Conservation (phyloP, 2,888 invertebrate species). For the Aproaerema taeniolella region DNA sequence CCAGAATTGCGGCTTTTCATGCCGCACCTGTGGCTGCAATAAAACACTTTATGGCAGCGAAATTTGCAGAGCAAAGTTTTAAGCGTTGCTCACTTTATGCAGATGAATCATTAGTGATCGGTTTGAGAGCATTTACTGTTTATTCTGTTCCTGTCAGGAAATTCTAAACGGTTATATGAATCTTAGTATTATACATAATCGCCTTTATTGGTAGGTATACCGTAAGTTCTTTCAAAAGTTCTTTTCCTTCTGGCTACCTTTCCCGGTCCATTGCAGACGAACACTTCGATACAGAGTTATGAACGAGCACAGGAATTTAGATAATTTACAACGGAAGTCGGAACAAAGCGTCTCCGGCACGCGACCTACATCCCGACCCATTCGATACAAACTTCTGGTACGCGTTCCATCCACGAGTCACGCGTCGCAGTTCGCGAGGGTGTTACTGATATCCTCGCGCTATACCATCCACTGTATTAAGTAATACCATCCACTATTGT, state of each 20-base stretch:
- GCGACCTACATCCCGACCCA: conserved; percentile 50
- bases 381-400: conserved; percentile 36
- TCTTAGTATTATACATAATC: no score
- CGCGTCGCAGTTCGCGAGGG: no score
- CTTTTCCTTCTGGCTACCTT: conserved; percentile 4
- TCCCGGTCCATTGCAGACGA: conserved; percentile 29
- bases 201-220: no score
- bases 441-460: no score
- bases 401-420: conserved; percentile 3
- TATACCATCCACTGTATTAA: no score
- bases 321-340: conserved; percentile 52
- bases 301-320: conserved; percentile 53
- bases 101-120: conserved; percentile 34
- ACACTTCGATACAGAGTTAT: conserved; percentile 49
- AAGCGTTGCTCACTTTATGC: conserved; percentile 30
- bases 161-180: no score
- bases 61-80: conserved; percentile 46
- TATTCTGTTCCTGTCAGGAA: no score
- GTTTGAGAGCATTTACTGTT: no score
- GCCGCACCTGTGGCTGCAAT: conserved; percentile 61
- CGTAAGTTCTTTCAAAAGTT: neutral
- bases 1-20: conserved; percentile 45
- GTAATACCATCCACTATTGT: no score
- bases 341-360: conserved; percentile 51
- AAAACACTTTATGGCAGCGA: conserved; percentile 57